These are phyloP conservation scores for Pantelozetes paolii DNA, from an alignment of 2,888 invertebrate genomes.

Conservation along the genomic window DNA sequence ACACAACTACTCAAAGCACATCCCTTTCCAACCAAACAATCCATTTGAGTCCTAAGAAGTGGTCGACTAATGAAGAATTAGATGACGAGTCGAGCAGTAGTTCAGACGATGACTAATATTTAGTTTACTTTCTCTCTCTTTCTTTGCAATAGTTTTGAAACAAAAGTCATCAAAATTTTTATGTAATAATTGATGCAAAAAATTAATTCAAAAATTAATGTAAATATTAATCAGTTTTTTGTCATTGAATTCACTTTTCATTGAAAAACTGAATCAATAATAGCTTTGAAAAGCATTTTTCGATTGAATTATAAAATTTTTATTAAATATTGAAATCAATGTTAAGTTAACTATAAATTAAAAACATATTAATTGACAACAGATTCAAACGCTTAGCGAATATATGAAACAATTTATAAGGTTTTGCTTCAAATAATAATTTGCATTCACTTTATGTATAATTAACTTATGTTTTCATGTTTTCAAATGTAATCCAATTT, in stretches of 20 bases:
- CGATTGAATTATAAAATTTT: too few species aligned
- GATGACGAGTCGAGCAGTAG: constrained; percentile 26
- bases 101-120: constrained; percentile 22
- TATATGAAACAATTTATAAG: neutral
- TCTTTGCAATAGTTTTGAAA: constrained; percentile 21
- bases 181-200: neutral
- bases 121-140: neutral
- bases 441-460: neutral
- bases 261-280: neutral
- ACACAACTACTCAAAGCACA: neutral
- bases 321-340: neutral
- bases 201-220: neutral
- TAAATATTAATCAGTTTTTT: neutral
- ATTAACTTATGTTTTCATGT: neutral
- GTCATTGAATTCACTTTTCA: neutral
- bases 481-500: neutral
- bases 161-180: constrained; percentile 18
- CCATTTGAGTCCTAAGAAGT: constrained; percentile 23
- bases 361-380: neutral
- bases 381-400: neutral
- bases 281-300: too few species aligned
- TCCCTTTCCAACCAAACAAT: constrained; percentile 8
- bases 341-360: neutral
- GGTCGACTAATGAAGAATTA: neutral
- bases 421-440: neutral